Conservation (phyloP, 1,140 invertebrate species). For the Pseudobourletiella spinata region DNA sequence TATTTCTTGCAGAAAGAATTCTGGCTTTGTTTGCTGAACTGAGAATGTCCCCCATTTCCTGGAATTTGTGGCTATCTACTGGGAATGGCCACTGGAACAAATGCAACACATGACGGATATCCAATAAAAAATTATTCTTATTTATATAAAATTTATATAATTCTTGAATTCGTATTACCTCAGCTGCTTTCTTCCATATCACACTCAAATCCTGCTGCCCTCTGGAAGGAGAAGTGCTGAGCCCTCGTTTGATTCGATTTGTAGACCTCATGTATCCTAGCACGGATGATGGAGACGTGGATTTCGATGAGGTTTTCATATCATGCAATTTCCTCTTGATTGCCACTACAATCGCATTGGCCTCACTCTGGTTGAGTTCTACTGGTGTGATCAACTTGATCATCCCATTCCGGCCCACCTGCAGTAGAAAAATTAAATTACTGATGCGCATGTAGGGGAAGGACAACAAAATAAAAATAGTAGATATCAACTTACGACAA, state of each 20-base stretch:
- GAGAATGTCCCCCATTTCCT: conserved; percentile 54
- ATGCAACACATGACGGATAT: too few species aligned
- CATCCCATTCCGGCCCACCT: too few species aligned
- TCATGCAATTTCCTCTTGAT: not conserved
- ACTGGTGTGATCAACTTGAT: too few species aligned
- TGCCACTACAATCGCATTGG: not conserved
- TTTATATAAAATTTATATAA: too few species aligned
- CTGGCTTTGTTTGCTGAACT: conserved; percentile 55
- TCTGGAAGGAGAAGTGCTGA: not conserved
- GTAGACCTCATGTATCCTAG: not conserved
- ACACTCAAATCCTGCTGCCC: not conserved
- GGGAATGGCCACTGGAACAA: conserved; percentile 10
- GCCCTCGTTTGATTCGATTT: not conserved
- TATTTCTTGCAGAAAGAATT: conserved; percentile 64
- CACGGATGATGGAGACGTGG: too few species aligned
- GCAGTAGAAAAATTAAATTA: too few species aligned
- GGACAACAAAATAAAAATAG: too few species aligned
- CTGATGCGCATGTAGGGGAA: too few species aligned
- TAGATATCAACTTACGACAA: conserved; percentile 11
- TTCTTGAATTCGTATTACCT: too few species aligned
- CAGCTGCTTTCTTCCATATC: not conserved
- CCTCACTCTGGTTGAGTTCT: too few species aligned
- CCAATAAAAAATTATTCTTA: too few species aligned
- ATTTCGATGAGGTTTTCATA: too few species aligned
- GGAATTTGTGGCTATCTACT: not conserved